Base-by-base conservation (phyloP, 1,140 invertebrate species). In the Pseudomyrmex concolor region DNA sequence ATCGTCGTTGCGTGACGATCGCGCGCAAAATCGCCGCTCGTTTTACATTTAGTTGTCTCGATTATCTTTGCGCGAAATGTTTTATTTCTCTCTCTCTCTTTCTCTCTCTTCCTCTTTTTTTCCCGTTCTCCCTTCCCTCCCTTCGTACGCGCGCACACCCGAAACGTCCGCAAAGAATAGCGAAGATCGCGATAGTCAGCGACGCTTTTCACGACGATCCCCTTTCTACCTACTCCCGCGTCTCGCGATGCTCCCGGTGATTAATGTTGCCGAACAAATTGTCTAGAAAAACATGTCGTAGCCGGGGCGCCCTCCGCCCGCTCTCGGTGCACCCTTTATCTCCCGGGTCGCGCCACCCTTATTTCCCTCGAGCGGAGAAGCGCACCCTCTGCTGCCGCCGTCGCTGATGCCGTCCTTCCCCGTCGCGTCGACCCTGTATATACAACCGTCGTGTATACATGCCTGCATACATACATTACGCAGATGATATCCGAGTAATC, bases 251-350 rank as follows among this genome's bases (percentile, higher is more conserved):
- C 87, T 87, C 85, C 87, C 87, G 90, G 92, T 95, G 94, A 95
- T 95, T 95, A 95, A 95, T 95, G 94, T 94, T 94, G 92, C 93
- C 92, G 93, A 95, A 94, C 94, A 95, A 95, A 95, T 95, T 95
- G 94, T 94, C 94, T 94, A 94, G 94, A 95, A 95, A 95, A 95
- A 95, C 94, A 94, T 94, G 94, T 94, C 93, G 92, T 93, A 92
- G 80, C 82, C 86, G 76, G 71, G 80, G 74, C 83, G 82, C 87
- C 83, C 90, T 88, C 86, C 88, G 85, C 89, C 88, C 80, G 86
- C 88, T 89, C 87, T 89, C 86, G 78, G 67, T 93, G 92, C 91
- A 94, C 94, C 94, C 94, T 94, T 94, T 94, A 94, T 94, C 94
- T 94, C 86, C 85, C 82, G 88, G 89, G 88, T 89, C 91, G 91